Evolutionary conservation across 2,797 vertebrate genomes (phyloP).

Genomic region (Cyclopterus lumpus): DNA sequence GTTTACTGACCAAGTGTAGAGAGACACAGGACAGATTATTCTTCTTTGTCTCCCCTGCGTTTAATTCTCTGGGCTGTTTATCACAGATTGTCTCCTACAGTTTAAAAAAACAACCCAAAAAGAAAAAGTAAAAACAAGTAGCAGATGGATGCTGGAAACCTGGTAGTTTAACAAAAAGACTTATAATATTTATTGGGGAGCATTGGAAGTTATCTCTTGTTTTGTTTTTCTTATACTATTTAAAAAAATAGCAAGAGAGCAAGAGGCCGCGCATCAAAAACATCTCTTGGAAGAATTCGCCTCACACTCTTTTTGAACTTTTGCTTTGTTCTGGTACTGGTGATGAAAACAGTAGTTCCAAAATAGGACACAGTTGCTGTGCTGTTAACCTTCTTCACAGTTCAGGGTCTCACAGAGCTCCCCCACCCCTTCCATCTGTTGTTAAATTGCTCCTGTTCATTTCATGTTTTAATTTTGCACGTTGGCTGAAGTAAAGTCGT

Average conservation of each 20-base stretch:
- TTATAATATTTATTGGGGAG: conserved; percentile 40
- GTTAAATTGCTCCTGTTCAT: conserved; percentile 13
- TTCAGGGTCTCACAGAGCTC: conserved; percentile 7
- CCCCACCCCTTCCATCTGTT: conserved; percentile 24
- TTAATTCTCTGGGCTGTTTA: conserved; percentile 9
- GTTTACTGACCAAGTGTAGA: conserved; percentile 57
- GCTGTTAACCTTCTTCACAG: conserved; percentile 40
- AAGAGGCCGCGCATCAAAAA: conserved; percentile 44
- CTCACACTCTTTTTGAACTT: conserved; percentile 61
- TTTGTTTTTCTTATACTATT: conserved; percentile 33
- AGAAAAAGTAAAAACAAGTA: not conserved
- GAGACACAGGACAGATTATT: conserved; percentile 19
- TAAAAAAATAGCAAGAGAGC: conserved; percentile 17
- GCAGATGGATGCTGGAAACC: conserved; percentile 20
- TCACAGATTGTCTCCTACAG: conserved; percentile 24
- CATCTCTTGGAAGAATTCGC: conserved; percentile 32
- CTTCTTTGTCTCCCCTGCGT: conserved; percentile 4
- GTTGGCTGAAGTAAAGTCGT: conserved; percentile 32
- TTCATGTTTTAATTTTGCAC: conserved; percentile 40
- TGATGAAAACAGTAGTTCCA: conserved; percentile 42
- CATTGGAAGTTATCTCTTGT: conserved; percentile 49
- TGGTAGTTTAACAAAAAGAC: conserved; percentile 18
- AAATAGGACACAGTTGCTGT: conserved; percentile 42
- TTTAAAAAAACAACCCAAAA: conserved; percentile 14
- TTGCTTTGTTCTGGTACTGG: conserved; percentile 53